Evolutionary conservation across 2,113 vertebrate species (phyloP).

Genomic region (Solenodon paradoxus): DNA sequence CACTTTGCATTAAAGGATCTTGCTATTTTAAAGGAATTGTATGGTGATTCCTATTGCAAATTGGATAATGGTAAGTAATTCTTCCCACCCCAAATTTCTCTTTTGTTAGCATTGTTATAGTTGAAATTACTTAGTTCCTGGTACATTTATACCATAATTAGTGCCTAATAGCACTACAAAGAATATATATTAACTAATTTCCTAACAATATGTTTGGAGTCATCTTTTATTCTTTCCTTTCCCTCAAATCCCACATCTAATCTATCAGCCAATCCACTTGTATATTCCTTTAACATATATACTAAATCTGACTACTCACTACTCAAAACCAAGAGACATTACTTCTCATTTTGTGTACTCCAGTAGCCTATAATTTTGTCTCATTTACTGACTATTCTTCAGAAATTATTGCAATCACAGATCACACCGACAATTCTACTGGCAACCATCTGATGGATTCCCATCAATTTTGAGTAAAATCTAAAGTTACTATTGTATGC

Average conservation of each 20-base stretch:
- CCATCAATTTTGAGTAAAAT: not conserved
- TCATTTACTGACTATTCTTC: not conserved
- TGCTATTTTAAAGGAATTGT: slow-evolving; percentile 30
- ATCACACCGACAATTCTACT: not conserved
- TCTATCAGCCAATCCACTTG: not conserved
- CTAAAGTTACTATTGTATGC: not conserved
- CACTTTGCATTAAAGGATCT: slow-evolving; percentile 46
- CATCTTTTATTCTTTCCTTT: not conserved
- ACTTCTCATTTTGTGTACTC: not conserved
- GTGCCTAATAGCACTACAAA: slow-evolving; percentile 16
- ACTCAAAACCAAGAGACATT: not conserved
- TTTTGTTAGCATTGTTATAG: slow-evolving; percentile 47
- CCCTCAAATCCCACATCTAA: not conserved
- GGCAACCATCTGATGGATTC: not conserved
- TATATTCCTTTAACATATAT: not conserved
- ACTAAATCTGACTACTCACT: not conserved
- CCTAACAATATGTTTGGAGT: not conserved
- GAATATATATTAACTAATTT: slow-evolving; percentile 20
- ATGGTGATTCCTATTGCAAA: slow-evolving; percentile 42
- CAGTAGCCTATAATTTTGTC: not conserved
- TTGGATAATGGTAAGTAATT: slow-evolving; percentile 31
- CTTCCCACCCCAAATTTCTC: slow-evolving; percentile 14
- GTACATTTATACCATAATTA: slow-evolving; percentile 35
- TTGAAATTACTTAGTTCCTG: slow-evolving; percentile 48
- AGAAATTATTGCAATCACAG: not conserved